Evolutionary conservation across 2,797 vertebrate genomes (phyloP).

Genomic region (Micropoecilia bifurca): DNA sequence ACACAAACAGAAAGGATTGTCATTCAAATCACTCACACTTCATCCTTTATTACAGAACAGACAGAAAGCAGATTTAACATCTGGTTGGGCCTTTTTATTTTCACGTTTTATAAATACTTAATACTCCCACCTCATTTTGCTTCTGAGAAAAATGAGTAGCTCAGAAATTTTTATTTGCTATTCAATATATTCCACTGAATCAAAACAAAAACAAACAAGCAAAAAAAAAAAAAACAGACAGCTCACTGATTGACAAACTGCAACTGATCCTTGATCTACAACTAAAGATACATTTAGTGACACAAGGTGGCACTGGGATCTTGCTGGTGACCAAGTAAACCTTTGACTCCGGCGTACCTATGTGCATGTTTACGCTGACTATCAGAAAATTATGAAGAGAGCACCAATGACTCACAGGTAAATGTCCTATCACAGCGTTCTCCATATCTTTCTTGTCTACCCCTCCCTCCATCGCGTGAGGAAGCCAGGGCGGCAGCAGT

Average conservation of each 20-base stretch:
- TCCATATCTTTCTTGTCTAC: slow-evolving; percentile 55
- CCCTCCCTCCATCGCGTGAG: slow-evolving; percentile 75
- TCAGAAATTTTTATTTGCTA: background rate
- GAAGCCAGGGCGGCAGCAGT: slow-evolving; percentile 79
- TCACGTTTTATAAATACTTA: background rate
- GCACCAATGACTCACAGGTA: slow-evolving; percentile 77
- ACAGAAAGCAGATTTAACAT: slow-evolving; percentile 64
- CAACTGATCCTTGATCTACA: background rate
- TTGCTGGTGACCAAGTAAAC: slow-evolving; percentile 34
- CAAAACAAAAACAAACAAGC: too few species aligned
- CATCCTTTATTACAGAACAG: slow-evolving; percentile 52
- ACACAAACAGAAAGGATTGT: slow-evolving; percentile 78
- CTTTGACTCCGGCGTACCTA: slow-evolving; percentile 51
- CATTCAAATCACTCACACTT: slow-evolving; percentile 67
- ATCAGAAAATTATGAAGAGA: slow-evolving; percentile 47
- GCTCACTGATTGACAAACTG: slow-evolving; percentile 9
- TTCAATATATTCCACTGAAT: slow-evolving; percentile 16
- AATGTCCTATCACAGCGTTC: slow-evolving; percentile 59
- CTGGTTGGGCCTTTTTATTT: slow-evolving; percentile 39
- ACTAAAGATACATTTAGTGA: slow-evolving; percentile 30
- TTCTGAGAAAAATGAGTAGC: background rate
- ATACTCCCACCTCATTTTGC: slow-evolving; percentile 1
- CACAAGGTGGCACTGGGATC: slow-evolving; percentile 74
- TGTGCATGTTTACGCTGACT: slow-evolving; percentile 40
- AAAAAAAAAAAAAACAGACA: background rate